phyloP scores from a whole-genome alignment of 2,113 vertebrate genomes.

The Antigone vipio region DNA sequence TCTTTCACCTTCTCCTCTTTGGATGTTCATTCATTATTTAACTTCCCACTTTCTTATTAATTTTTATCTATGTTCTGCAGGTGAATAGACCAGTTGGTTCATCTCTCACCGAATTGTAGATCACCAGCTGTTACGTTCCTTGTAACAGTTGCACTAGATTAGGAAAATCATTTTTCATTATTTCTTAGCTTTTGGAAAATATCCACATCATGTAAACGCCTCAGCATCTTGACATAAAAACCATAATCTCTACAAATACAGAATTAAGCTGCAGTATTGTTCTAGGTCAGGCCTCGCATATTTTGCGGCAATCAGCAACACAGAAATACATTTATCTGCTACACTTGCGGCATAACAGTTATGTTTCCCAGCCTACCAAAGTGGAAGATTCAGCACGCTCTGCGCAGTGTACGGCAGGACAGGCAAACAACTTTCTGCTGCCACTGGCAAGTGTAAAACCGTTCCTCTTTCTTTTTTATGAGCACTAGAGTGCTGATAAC shows the following conservation, averaged over 20 bases:
- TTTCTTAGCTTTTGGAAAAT: background rate
- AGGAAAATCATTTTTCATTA: background rate
- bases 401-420: background rate
- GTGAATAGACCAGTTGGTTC: background rate
- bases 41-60: background rate
- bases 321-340: background rate
- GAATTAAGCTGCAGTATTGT: background rate
- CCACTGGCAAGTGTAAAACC: background rate
- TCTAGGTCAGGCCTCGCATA: background rate
- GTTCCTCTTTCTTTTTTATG: background rate
- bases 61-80: background rate
- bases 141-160: background rate
- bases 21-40: background rate
- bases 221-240: background rate
- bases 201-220: background rate
- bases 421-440: background rate
- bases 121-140: background rate
- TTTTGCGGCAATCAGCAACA: background rate
- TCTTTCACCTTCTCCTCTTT: background rate
- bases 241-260: background rate
- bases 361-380: background rate
- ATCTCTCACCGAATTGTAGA: background rate
- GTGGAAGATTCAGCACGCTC: background rate
- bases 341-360: rapidly evolving
- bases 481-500: background rate